Percentiles rank a stretch among this genome's conserved stretches.
These are phyloP conservation scores for Cydia fagiglandana DNA, from an alignment of 1,140 invertebrate species.

Conservation along the genomic window DNA sequence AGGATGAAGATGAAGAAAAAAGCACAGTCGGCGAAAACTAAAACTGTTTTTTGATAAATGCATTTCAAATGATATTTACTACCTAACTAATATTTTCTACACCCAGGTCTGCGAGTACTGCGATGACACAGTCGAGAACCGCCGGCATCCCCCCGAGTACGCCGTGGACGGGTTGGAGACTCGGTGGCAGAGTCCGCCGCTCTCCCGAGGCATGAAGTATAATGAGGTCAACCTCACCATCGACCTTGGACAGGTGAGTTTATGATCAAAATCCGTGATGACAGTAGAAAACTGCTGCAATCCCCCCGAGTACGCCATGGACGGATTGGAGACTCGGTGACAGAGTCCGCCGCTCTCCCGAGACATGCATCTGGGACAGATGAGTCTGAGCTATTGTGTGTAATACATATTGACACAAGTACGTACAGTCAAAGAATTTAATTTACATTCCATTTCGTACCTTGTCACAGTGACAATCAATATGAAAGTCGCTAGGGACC, in stretches of 20 bases:
- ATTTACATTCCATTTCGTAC: too few species aligned
- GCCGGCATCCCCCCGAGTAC: conserved; percentile 92
- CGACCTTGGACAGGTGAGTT: conserved; percentile 94
- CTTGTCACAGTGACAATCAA: too few species aligned
- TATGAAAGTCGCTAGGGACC: too few species aligned
- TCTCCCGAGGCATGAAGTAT: conserved; percentile 98
- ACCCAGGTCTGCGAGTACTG: conserved; percentile 96
- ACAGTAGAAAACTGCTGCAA: not conserved
- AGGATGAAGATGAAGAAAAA: too few species aligned
- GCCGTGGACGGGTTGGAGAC: conserved; percentile 97
- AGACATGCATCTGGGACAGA: conserved; percentile 82
- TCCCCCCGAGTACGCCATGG: conserved; percentile 88
- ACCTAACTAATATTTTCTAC: conserved; percentile 20
- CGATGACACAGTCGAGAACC: conserved; percentile 85
- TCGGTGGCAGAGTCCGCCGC: conserved; percentile 98
- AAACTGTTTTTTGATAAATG: too few species aligned
- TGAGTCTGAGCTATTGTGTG: too few species aligned
- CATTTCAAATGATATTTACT: too few species aligned
- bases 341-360: conserved; percentile 97
- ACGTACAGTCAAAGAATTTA: too few species aligned
- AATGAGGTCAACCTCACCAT: conserved; percentile 99
- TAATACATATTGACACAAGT: too few species aligned
- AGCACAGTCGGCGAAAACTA: too few species aligned
- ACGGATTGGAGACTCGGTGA: conserved; percentile 98
- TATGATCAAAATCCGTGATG: not conserved